phyloP scores from a whole-genome alignment of 2,113 vertebrate genomes.

The Phrynosoma platyrhinos region DNA sequence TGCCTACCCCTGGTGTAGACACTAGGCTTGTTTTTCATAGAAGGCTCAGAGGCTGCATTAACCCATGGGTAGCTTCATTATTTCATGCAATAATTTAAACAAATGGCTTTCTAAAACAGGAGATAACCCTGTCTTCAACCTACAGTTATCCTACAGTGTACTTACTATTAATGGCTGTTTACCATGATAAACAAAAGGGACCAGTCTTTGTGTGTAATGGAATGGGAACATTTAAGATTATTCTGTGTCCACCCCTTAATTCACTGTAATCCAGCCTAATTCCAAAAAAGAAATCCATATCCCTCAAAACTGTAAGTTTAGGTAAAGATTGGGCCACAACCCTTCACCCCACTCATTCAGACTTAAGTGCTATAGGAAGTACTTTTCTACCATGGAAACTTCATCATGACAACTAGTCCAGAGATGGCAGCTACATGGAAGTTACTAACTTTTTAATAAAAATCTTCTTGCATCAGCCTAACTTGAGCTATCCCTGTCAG shows the following conservation, averaged over 20 bases:
- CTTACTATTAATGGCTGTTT: not conserved
- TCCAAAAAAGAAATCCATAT: not conserved
- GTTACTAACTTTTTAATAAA: not conserved
- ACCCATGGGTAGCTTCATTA: not conserved
- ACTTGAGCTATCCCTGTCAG: not conserved
- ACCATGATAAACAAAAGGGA: not conserved
- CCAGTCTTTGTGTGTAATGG: not conserved
- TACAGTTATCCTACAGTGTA: not conserved
- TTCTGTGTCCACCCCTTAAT: not conserved
- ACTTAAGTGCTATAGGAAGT: not conserved
- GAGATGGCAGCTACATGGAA: not conserved
- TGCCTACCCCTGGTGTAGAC: too few species aligned
- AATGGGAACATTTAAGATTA: not conserved
- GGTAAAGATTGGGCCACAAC: not conserved
- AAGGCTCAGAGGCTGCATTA: too few species aligned
- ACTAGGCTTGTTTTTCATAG: too few species aligned
- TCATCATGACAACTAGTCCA: slow-evolving; percentile 6
- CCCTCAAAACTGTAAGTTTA: not conserved
- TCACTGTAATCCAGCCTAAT: not conserved
- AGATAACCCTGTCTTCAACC: not conserved
- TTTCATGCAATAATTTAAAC: not conserved
- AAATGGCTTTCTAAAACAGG: not conserved
- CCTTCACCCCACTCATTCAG: not conserved
- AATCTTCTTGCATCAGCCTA: not conserved
- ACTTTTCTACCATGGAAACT: not conserved